Conservation (phyloP, 2,888 invertebrate species). For the Coremacera marginata region DNA sequence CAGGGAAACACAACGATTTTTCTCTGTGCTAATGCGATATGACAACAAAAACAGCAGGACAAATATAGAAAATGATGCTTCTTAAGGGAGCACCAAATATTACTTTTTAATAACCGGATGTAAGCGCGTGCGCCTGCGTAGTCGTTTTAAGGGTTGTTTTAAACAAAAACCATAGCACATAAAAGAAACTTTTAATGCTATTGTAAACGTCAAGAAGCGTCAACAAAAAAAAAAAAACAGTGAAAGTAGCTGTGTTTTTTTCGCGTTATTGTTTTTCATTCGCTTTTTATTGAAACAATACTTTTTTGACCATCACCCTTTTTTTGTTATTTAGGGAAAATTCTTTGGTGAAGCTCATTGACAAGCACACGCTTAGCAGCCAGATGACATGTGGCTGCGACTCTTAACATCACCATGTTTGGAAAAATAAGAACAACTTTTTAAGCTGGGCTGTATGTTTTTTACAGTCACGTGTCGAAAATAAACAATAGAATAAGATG, state of each 20-base stretch:
- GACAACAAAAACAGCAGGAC: slow-evolving; percentile 15
- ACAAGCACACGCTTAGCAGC: not conserved
- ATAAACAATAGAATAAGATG: not conserved
- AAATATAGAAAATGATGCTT: not conserved
- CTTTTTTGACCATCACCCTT: not conserved
- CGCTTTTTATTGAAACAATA: not conserved
- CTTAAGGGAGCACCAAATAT: not conserved
- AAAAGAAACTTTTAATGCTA: not conserved
- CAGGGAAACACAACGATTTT: slow-evolving; percentile 14
- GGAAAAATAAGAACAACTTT: not conserved
- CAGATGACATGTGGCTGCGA: not conserved
- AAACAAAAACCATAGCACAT: not conserved
- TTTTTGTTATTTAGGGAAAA: not conserved
- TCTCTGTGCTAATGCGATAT: slow-evolving; percentile 27
- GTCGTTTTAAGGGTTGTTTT: not conserved
- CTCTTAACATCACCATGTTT: not conserved
- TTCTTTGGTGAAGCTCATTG: not conserved
- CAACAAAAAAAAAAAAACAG: not conserved
- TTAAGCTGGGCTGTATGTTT: not conserved
- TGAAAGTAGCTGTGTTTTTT: not conserved
- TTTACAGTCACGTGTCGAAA: not conserved
- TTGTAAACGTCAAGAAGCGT: slow-evolving; percentile 26
- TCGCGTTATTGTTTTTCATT: not conserved
- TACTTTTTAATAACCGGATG: not conserved
- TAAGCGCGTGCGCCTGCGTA: slow-evolving; percentile 22